A percentile compares a stretch with the other conserved stretches of the same genome.
phyloP scores from a whole-genome alignment of 2,888 invertebrate genomes.

The Volucella zonaria region DNA sequence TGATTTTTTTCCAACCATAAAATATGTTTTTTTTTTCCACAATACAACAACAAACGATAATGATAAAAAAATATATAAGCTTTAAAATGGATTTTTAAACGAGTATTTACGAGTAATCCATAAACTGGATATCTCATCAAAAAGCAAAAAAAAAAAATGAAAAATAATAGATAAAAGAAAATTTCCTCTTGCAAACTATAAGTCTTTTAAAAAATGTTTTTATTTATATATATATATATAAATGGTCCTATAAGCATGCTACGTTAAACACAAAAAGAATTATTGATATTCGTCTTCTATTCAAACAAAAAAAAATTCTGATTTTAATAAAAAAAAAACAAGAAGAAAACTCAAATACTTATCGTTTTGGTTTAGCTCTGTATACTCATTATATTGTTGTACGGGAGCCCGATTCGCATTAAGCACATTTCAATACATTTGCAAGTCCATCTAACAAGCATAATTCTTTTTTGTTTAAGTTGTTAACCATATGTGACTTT shows the following conservation, averaged over 20 bases:
- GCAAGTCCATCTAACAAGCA: no score
- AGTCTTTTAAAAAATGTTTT: neutral
- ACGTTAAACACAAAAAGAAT: neutral
- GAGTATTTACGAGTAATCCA: slow-evolving; percentile 9
- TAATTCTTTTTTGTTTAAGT: no score
- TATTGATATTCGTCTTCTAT: no score
- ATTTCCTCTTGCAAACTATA: slow-evolving; percentile 23
- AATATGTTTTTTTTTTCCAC: slow-evolving; percentile 8
- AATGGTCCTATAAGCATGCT: no score
- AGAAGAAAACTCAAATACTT: no score
- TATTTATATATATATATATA: no score
- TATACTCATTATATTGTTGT: no score
- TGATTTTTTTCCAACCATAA: slow-evolving; percentile 44
- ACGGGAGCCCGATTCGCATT: no score
- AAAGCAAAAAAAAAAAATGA: slow-evolving; percentile 53
- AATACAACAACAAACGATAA: slow-evolving; percentile 22
- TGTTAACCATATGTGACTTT: no score
- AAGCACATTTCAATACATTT: no score
- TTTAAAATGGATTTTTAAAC: neutral
- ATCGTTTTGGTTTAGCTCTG: no score
- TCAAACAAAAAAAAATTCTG: neutral
- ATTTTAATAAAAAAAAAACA: neutral
- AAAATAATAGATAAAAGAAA: slow-evolving; percentile 3
- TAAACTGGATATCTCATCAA: slow-evolving; percentile 47
- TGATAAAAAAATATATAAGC: neutral